These are phyloP conservation scores for Triplophysa siluroides DNA, from an alignment of 2,113 vertebrate genomes.

Conservation along the genomic window DNA sequence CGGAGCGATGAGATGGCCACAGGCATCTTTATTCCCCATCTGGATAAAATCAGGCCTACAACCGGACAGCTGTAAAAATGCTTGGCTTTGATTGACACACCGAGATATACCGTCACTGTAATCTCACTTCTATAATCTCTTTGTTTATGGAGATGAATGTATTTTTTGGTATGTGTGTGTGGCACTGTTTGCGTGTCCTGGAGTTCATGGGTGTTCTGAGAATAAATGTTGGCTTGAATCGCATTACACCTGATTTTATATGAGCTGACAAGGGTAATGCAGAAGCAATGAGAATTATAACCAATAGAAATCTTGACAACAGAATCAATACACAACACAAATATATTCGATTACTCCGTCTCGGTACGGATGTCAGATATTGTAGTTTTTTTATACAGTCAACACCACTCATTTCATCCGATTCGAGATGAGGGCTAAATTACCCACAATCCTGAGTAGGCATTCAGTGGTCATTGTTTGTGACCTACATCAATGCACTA, in stretches of 20 bases:
- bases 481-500: background rate
- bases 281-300: conserved; percentile 22
- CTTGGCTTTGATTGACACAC: background rate
- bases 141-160: conserved; percentile 24
- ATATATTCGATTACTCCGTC: conserved; percentile 16
- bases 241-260: conserved; percentile 25
- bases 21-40: background rate
- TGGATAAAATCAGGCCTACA: background rate
- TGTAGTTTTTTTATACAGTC: background rate
- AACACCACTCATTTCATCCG: background rate
- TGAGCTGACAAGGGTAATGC: conserved; percentile 31
- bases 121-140: conserved; percentile 9
- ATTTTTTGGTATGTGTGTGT: background rate
- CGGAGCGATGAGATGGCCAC: conserved; percentile 9
- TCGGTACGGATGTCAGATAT: background rate
- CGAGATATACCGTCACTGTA: background rate
- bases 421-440: background rate
- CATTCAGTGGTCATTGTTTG: background rate
- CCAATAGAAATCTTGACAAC: conserved; percentile 24
- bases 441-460: background rate
- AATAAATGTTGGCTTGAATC: conserved; percentile 1
- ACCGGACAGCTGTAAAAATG: background rate
- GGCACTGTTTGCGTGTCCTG: background rate
- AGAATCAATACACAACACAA: conserved; percentile 27
- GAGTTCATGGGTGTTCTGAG: conserved; percentile 7